Percentiles rank a stretch among this genome's conserved stretches.
These are phyloP conservation scores for Anthophora plumipes DNA, from an alignment of 2,888 invertebrate species.

Conservation along the genomic window DNA sequence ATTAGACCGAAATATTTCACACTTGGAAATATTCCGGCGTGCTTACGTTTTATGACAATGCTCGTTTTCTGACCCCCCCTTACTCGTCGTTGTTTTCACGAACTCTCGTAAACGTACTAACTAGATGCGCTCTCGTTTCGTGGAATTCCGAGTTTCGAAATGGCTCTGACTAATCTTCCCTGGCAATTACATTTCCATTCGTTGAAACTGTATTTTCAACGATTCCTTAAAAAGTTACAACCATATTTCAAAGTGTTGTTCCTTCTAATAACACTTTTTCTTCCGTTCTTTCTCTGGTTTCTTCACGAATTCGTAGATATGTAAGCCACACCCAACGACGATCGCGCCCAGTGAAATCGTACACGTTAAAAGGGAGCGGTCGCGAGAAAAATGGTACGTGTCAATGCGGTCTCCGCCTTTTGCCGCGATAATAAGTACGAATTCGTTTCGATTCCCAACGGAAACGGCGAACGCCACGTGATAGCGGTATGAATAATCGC, in stretches of 20 bases:
- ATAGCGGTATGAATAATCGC: slow-evolving; percentile 83
- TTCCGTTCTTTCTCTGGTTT: slow-evolving; percentile 9
- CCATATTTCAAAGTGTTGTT: neutral
- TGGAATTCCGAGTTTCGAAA: slow-evolving; percentile 60
- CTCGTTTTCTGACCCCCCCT: slow-evolving; percentile 51
- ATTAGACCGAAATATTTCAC: slow-evolving; percentile 84
- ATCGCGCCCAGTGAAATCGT: slow-evolving; percentile 42
- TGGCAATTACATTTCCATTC: slow-evolving; percentile 66
- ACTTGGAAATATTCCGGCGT: slow-evolving; percentile 83
- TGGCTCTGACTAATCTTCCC: slow-evolving; percentile 66
- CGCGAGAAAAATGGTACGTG: slow-evolving; percentile 68
- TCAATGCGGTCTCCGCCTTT: slow-evolving; percentile 55
- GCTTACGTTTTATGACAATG: slow-evolving; percentile 82
- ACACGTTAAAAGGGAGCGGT: slow-evolving; percentile 48
- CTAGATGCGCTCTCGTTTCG: slow-evolving; percentile 74
- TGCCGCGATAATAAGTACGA: slow-evolving; percentile 74
- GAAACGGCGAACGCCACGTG: slow-evolving; percentile 71
- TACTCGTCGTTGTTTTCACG: slow-evolving; percentile 23
- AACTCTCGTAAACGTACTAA: slow-evolving; percentile 78
- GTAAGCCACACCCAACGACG: slow-evolving; percentile 41
- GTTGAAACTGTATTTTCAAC: slow-evolving; percentile 21
- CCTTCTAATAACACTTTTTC: neutral
- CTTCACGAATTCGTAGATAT: slow-evolving; percentile 28
- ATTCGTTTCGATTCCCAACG: slow-evolving; percentile 80
- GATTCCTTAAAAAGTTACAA: neutral